Base-by-base conservation (phyloP, 2,888 invertebrate genomes). In the Drosophila antonietae region DNA sequence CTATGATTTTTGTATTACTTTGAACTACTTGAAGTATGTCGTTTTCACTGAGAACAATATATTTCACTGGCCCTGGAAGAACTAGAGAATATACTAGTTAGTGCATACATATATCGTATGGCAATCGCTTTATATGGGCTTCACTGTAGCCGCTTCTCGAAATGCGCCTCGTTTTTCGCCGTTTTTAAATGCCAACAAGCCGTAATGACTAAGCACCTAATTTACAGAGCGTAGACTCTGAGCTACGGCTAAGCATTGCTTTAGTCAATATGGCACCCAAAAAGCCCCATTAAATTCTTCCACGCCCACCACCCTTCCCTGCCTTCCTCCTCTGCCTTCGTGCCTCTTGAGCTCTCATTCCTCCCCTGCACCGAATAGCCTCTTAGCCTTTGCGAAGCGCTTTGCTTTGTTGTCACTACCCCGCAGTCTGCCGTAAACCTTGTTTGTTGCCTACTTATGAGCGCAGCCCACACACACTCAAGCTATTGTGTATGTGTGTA, bases 321-420 rank as follows among this genome's bases (percentile, higher is more conserved):
- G 51, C 43, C 15, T 15, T 10, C 7, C 52, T 14, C 7, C 52
- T 5, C 51, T 33, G 1, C 51, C 8, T 47, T 51, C 12, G 10
- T 18, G 12, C 49, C 18, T 0, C 28, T 28, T 6, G 28, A 18
- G 12, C 51, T 33, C 31, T 31, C 5, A 6, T 14, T 33, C 7
- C 12, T 18, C 18, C 51, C 20, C 35, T 15, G 15, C 12, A 7
- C 31, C 33, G 15, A 7, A 51, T 18, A n/a, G 47, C 33, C 55
- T 53, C 39, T 47, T 62, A 46, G 37, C 35, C 63, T 58, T 63
- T 66, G 52, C 74, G 55, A 59, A 63, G 46, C 31, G 69, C 55
- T 73, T 73, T 75, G 86, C 83, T 88, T 88, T 85, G 89, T 88
- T 89, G 80, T 77, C 69, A 41, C 64, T 68, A 64, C 64, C 37